phyloP scores from a whole-genome alignment of 2,797 vertebrate species.

The Paramormyrops hopkinsi region DNA sequence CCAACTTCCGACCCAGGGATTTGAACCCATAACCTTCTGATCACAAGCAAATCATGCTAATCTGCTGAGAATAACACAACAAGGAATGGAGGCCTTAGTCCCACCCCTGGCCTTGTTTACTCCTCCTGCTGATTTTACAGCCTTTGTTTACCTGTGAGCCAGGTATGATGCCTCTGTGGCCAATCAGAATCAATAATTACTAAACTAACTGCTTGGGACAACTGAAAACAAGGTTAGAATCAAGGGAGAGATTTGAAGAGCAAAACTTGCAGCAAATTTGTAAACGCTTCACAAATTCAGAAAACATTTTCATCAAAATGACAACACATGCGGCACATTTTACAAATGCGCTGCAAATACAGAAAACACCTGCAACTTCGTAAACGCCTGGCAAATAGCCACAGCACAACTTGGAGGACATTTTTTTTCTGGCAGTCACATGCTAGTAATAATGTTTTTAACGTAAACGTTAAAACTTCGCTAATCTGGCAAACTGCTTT shows the following conservation, averaged over 20 bases:
- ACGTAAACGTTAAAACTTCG: background rate
- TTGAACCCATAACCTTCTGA: background rate
- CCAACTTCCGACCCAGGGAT: background rate
- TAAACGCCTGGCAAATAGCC: background rate
- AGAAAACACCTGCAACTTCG: background rate
- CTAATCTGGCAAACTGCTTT: background rate
- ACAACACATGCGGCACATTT: background rate
- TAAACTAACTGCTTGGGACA: background rate
- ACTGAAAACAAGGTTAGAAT: background rate
- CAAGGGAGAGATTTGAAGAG: background rate
- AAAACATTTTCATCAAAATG: background rate
- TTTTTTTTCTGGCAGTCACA: background rate
- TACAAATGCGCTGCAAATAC: background rate
- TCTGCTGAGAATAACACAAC: background rate
- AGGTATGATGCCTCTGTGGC: background rate
- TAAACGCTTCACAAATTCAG: background rate
- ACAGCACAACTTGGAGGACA: background rate
- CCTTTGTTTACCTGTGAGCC: background rate
- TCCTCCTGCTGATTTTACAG: background rate
- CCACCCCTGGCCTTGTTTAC: background rate
- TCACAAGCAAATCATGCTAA: background rate
- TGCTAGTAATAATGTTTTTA: background rate
- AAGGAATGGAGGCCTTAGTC: background rate
- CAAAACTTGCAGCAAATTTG: background rate
- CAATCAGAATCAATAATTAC: background rate